Conservation (phyloP, 1,140 invertebrate species). For the Hylyphantes graminicola region DNA sequence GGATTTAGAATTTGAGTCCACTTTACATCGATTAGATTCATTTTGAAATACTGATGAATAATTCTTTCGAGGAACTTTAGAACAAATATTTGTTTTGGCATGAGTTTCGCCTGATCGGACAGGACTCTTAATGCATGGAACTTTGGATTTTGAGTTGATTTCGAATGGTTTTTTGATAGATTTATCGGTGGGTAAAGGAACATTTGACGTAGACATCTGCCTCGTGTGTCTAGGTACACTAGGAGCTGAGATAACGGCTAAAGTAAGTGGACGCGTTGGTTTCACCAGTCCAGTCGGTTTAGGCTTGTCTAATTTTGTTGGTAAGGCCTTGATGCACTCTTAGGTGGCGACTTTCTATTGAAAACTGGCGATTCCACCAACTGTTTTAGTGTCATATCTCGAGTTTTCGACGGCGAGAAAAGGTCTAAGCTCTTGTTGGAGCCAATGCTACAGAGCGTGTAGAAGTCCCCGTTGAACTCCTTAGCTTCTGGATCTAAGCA, state of each 20-base stretch:
- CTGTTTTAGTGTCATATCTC: background rate
- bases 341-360: conserved; percentile 14
- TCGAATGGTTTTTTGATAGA: too few relatives aligned
- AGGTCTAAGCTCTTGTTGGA: conserved; percentile 80
- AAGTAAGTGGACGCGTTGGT: conserved; percentile 34
- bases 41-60: conserved; percentile 2
- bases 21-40: background rate
- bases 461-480: conserved; percentile 82
- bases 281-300: conserved; percentile 53
- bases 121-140: background rate
- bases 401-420: conserved; percentile 5
- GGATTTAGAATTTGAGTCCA: background rate
- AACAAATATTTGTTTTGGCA: conserved; percentile 20
- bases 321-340: background rate
- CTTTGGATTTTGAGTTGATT: too few relatives aligned
- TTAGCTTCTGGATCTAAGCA: conserved; percentile 67
- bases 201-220: background rate
- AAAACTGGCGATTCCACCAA: conserved; percentile 28
- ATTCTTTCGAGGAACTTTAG: conserved; percentile 22
- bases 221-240: conserved; percentile 16
- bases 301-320: background rate
- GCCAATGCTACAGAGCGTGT: conserved; percentile 81
- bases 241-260: conserved; percentile 29
- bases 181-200: background rate
- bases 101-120: conserved; percentile 2